Evolutionary conservation across 1,140 invertebrate species (phyloP).

Genomic region (Aphis gossypii): DNA sequence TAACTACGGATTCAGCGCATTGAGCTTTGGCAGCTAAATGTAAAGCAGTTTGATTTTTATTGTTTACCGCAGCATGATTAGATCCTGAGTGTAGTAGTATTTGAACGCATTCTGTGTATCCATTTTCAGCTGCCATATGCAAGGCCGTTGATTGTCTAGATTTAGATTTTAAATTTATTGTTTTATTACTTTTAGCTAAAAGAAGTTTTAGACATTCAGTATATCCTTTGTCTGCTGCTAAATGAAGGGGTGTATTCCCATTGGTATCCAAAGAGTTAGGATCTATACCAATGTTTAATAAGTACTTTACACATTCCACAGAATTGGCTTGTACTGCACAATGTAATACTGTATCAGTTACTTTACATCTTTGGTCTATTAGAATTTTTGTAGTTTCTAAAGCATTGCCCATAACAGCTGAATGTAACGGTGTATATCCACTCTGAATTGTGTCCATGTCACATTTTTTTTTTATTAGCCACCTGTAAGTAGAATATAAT

Average conservation of each 20-base stretch:
- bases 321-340: constrained; percentile 79
- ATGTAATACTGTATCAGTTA: constrained; percentile 80
- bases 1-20: constrained; percentile 79
- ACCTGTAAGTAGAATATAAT: constrained; percentile 63
- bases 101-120: constrained; percentile 73
- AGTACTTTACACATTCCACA: constrained; percentile 74
- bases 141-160: constrained; percentile 70
- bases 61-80: constrained; percentile 74
- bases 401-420: constrained; percentile 81
- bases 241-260: constrained; percentile 78
- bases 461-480: constrained; percentile 73
- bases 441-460: constrained; percentile 68
- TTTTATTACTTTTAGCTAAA: constrained; percentile 59
- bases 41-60: constrained; percentile 78
- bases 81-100: constrained; percentile 77
- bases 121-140: constrained; percentile 80
- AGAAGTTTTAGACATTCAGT: constrained; percentile 70
- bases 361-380: constrained; percentile 70
- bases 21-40: constrained; percentile 80
- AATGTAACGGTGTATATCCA: constrained; percentile 78
- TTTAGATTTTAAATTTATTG: constrained; percentile 60
- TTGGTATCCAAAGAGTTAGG: constrained; percentile 74
- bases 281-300: constrained; percentile 74
- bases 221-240: constrained; percentile 78
- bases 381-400: constrained; percentile 76